Evolutionary conservation across 2,797 vertebrate species (phyloP), one percentile per base, ranked within the genome.

Genomic region (Sebastiscus albofasciatus): DNA sequence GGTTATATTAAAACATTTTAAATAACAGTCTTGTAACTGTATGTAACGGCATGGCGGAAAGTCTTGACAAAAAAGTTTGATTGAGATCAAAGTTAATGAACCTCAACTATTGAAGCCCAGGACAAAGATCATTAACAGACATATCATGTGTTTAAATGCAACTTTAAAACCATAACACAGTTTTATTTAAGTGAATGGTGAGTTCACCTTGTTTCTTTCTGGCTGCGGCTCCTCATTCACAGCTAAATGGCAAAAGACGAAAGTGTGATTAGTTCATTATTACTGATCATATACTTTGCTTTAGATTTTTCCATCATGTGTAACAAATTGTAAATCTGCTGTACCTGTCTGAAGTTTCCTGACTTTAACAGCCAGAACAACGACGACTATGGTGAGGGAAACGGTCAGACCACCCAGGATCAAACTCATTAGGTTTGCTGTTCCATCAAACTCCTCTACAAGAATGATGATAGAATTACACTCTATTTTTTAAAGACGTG

Each of bases 121-220:
- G 52, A 55, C 22, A 55, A 22, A 16, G 10, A 55, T 14, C 4
- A 24, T 73, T 8, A 42, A 42, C 22, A 0, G 5, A 42, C 4
- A 27, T 20, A n/a, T 31, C 8, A 55, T 22, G 1, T 2, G 0
- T 59, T 24, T 27, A 7, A 18, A 55, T 34, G 1, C 8, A 60
- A 2, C 1, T 13, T 42, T 66, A 14, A 34, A 5, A 29, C 10
- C 1, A 1, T 8, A 39, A 42, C 31, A 31, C 16, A 18, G 24
- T 39, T 5, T 42, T 11, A 26, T 4, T 12, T n/a, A 14, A 22
- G 22, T 12, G 27, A 65, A 46, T 39, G 31, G 16, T 2, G 20
- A 27, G 5, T 70, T 65, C 33, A 83, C 81, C 81, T 75, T 18
- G 14, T 46, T 61, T n/a, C 5, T 59, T 26, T 68, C 5, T 46